Base-by-base conservation (phyloP, 2,888 invertebrate genomes). In the Odontothrips loti region DNA sequence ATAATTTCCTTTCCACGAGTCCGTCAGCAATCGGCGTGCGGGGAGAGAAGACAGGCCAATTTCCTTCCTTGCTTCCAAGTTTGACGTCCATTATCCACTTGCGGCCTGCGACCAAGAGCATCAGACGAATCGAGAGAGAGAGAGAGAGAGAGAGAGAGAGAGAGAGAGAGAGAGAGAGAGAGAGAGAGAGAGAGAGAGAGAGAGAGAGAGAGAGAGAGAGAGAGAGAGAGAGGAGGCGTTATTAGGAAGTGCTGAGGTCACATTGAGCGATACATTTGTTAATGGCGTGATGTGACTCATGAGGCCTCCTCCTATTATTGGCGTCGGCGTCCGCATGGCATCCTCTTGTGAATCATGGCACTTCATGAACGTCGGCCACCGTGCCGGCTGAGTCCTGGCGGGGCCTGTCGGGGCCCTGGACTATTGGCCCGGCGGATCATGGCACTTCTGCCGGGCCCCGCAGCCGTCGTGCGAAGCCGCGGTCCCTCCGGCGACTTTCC, bases 1-100 rank as follows among this genome's bases (percentile, higher is more conserved):
- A 58, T 58, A n/a, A 58, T 58, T 58, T n/a, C 58, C 17, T n/a
- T 58, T 58, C 34, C 34, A 43, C 34, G 58, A 58, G 58, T 58
- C 20, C 58, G n/a, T 58, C 58, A 58, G 58, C 58, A 11, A 58
- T 58, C 58, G 58, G 58, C 58, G 58, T 58, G 58, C 58, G 58
- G 15, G 58, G 58, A 58, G 20, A n/a, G 58, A 58, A 12, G 23
- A 3, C 27, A 75, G 23, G 27, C 68, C 68, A 75, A 75, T 75
- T 75, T 75, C 68, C 68, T 75, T 75, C 68, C 68, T 75, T 75
- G 68, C 68, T 75, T 75, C 68, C 68, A 75, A 75, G 68, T 75
- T 75, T 75, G 68, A 75, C 68, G 27, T 12, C 68, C 68, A 75
- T 75, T 75, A 75, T 75, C 68, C 68, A 75, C 68, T 75, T 75